These are phyloP conservation scores for Xenops minutus DNA, from an alignment of 2,797 vertebrate genomes.

Conservation along the genomic window DNA sequence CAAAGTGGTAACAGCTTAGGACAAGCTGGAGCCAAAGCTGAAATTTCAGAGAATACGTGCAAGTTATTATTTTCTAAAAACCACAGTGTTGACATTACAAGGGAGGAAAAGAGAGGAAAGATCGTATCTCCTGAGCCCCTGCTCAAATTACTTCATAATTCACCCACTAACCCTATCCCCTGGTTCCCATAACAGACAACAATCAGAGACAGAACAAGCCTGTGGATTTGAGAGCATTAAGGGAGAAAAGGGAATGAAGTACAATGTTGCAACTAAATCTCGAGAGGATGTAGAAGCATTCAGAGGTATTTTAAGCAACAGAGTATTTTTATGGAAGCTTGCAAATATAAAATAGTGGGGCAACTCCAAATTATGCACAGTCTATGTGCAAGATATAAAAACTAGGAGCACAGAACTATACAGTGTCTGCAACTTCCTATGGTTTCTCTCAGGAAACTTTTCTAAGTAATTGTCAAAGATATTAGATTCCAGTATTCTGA, in stretches of 20 bases:
- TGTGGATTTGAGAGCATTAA: background rate
- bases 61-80: slow-evolving; percentile 40
- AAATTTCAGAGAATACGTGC: slow-evolving; percentile 11
- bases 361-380: background rate
- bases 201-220: background rate
- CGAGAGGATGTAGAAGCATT: background rate
- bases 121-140: slow-evolving; percentile 16
- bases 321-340: background rate
- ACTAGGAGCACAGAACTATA: background rate
- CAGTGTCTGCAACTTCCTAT: background rate
- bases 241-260: background rate
- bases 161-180: background rate
- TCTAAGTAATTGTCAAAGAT: background rate
- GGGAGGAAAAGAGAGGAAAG: slow-evolving; percentile 38
- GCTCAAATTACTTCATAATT: slow-evolving; percentile 48
- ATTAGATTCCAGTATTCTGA: background rate
- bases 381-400: background rate
- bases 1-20: background rate
- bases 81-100: slow-evolving; percentile 59
- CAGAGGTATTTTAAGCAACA: background rate
- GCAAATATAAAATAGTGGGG: background rate
- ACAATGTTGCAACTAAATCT: background rate
- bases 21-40: slow-evolving; percentile 18
- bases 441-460: background rate
- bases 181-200: slow-evolving; percentile 9